phyloP scores from a whole-genome alignment of 2,888 invertebrate species.

The Stomorhina lunata region DNA sequence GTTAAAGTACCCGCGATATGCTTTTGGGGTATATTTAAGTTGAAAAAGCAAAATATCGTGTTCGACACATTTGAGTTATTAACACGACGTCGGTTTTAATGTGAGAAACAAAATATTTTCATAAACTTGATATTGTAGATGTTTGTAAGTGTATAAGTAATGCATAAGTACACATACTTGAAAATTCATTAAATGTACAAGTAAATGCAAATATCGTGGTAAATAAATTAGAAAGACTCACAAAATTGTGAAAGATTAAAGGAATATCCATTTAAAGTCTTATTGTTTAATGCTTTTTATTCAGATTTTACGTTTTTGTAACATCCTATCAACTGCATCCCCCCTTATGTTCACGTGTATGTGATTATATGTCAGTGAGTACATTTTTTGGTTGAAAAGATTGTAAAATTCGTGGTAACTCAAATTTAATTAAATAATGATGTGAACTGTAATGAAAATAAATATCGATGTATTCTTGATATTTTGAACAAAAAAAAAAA shows the following conservation, averaged over 20 bases:
- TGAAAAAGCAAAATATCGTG: neutral
- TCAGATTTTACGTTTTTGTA: no score
- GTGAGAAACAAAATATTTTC: neutral
- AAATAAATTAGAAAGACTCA: no score
- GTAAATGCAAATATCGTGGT: no score
- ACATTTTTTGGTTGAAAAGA: neutral
- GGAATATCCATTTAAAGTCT: no score
- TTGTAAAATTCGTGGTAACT: conserved; percentile 30
- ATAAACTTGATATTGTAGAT: neutral
- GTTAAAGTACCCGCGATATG: neutral
- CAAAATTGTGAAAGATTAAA: no score
- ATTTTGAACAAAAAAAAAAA: no score
- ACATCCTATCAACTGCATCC: no score
- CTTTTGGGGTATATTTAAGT: neutral
- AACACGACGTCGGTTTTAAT: neutral
- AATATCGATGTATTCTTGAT: conserved; percentile 20
- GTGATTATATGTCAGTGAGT: neutral
- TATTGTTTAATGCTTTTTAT: no score
- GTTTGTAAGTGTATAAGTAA: neutral
- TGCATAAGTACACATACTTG: neutral
- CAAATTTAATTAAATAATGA: conserved; percentile 50
- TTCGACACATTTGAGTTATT: neutral
- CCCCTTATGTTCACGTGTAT: no score
- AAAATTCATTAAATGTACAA: no score
- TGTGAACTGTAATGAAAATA: conserved; percentile 45